Evolutionary conservation across 2,797 vertebrate genomes (phyloP), one percentile per base, ranked within the genome.

Genomic region (Leucoraja ocellata): DNA sequence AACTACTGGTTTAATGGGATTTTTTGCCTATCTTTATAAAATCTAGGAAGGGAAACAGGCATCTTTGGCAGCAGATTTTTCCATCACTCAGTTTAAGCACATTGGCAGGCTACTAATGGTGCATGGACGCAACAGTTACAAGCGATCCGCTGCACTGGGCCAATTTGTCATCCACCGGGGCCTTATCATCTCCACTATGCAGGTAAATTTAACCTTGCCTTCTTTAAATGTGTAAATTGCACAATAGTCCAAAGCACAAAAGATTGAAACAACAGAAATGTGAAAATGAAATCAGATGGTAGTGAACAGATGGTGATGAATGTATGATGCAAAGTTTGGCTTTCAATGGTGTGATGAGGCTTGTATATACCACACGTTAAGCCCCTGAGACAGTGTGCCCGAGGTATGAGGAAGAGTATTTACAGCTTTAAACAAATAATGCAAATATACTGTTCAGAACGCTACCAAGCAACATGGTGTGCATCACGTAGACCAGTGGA

Each of bases 111-210:
- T 99, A 95, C 97, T 99, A 65, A 97, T 99, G 98, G 99, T 99
- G 79, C 99, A 99, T 0, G 98, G 99, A 68, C 97, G 98, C 93
- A 99, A 98, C 97, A 99, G 99, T 96, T 99, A 99, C 97, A 99
- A 99, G 94, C 97, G 98, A 95, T 99, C 99, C 0, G 99, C 98
- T 0, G 98, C 99, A 0, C 96, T 99, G n/a, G 98, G 98, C 77
- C 98, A 99, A 95, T 99, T 99, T 23, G 98, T 99, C 95, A 99
- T 99, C 97, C 99, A 99, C 96, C 95, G 98, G 77, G 98, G 99
- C 95, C 98, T 99, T 97, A 97, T 99, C 97, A 99, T 99, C 97
- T 99, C 98, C 94, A 97, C 98, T 96, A 99, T 99, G 99, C 99
- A 99, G 98, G 98, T 99, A 96, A 88, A 93, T 93, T 10, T 13